These are phyloP conservation scores for Elgaria multicarinata DNA, from an alignment of 2,113 vertebrate genomes.

Conservation along the genomic window DNA sequence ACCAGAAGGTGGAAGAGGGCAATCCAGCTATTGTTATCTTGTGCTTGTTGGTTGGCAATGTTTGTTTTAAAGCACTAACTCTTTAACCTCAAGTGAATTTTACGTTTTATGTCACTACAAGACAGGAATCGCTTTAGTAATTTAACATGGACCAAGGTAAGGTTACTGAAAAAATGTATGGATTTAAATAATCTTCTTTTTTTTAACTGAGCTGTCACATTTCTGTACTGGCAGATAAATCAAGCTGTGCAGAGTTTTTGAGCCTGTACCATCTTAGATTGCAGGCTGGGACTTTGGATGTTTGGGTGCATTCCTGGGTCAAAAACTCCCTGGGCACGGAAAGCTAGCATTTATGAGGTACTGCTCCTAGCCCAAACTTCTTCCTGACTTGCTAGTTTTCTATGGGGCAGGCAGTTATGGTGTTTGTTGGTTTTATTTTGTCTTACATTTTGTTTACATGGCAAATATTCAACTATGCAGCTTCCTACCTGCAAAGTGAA, in stretches of 20 bases:
- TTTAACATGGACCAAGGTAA: slow-evolving; percentile 63
- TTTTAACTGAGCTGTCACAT: neutral
- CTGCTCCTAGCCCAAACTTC: neutral
- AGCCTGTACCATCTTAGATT: neutral
- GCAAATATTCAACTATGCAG: neutral
- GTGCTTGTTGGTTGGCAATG: slow-evolving; percentile 48
- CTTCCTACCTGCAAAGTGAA: neutral
- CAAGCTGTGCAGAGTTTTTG: neutral
- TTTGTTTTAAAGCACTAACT: slow-evolving; percentile 59
- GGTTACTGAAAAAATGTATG: slow-evolving; percentile 67
- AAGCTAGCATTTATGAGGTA: neutral
- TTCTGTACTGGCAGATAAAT: neutral
- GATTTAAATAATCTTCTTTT: slow-evolving; percentile 48
- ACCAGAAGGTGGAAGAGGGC: slow-evolving; percentile 44
- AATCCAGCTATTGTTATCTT: slow-evolving; percentile 58
- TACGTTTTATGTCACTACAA: slow-evolving; percentile 54
- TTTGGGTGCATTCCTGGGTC: neutral
- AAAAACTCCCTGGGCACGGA: neutral
- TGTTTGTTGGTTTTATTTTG: neutral
- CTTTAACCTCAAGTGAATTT: slow-evolving; percentile 53
- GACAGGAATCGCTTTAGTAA: slow-evolving; percentile 66
- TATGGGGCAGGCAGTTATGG: neutral
- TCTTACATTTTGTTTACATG: neutral
- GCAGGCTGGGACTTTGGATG: neutral
- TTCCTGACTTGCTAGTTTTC: neutral